Conservation (phyloP, 2,113 vertebrate species). For the Pardalotus punctatus region DNA sequence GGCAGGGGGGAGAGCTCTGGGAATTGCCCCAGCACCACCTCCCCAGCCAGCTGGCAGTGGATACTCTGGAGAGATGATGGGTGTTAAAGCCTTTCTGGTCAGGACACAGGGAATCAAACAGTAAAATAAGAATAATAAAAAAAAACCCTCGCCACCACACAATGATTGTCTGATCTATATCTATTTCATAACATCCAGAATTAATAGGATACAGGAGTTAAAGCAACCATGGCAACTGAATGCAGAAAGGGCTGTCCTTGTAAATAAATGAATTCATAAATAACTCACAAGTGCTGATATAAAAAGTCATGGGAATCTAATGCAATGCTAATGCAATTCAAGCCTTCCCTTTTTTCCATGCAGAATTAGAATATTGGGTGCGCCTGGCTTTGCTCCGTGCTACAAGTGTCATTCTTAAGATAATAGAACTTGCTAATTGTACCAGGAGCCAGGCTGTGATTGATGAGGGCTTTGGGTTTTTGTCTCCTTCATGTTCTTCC, state of each 20-base stretch:
- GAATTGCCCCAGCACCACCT: neutral
- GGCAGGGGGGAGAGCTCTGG: neutral
- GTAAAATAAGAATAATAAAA: constrained; percentile 37
- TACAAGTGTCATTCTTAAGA: constrained; percentile 48
- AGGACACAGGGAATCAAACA: neutral
- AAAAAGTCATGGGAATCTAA: constrained; percentile 57
- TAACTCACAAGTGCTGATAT: constrained; percentile 65
- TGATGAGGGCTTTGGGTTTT: constrained; percentile 5
- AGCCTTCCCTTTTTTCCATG: neutral
- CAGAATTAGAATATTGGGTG: constrained; percentile 47
- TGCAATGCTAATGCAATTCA: constrained; percentile 54
- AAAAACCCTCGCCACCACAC: neutral
- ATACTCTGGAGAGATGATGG: neutral
- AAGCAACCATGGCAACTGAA: constrained; percentile 73
- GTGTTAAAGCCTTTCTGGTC: neutral
- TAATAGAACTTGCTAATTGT: constrained; percentile 47
- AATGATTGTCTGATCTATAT: constrained; percentile 58
- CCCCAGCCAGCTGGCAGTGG: neutral
- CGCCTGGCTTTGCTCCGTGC: neutral
- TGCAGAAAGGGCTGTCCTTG: constrained; percentile 65
- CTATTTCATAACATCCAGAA: constrained; percentile 72
- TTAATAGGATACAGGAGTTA: constrained; percentile 69
- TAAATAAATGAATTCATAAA: constrained; percentile 78
- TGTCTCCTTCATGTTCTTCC: neutral
- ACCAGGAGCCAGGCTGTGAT: neutral